phyloP scores from a whole-genome alignment of 2,113 vertebrate genomes.

The Eira barbara region DNA sequence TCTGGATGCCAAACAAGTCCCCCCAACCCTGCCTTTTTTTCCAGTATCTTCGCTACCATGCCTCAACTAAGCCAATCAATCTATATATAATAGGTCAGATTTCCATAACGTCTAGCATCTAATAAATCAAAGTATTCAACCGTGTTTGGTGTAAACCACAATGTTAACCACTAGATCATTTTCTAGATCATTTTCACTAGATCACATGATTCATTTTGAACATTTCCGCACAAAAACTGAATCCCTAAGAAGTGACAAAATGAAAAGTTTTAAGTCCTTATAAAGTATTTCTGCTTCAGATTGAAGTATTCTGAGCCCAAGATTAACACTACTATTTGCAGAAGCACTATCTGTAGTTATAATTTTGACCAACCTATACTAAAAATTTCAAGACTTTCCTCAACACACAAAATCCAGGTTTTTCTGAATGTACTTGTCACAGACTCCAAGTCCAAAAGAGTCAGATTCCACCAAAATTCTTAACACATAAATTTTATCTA shows the following conservation, averaged over 20 bases:
- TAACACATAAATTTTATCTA: background rate
- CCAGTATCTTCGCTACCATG: background rate
- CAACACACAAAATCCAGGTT: constrained; percentile 34
- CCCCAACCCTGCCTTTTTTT: background rate
- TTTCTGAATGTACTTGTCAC: background rate
- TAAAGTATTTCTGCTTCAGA: constrained; percentile 10
- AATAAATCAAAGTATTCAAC: constrained; percentile 33
- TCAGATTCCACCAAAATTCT: background rate
- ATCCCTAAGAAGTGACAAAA: background rate
- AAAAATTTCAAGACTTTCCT: constrained; percentile 23
- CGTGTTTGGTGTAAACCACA: constrained; percentile 10
- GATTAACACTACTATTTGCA: background rate
- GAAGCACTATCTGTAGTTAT: background rate
- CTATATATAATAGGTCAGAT: background rate
- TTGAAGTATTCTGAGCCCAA: background rate
- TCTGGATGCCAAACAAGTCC: background rate
- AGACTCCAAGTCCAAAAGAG: background rate
- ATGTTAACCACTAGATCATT: constrained; percentile 1
- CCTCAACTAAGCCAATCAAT: background rate
- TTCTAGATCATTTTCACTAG: too few species aligned
- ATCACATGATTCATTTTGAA: background rate
- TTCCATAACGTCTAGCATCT: background rate
- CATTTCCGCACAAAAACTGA: constrained; percentile 1
- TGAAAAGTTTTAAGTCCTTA: background rate
- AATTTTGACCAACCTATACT: constrained; percentile 10